Evolutionary conservation across 2,888 invertebrate species (phyloP), one percentile per base, ranked within the genome.

Genomic region (Lapara coniferarum): DNA sequence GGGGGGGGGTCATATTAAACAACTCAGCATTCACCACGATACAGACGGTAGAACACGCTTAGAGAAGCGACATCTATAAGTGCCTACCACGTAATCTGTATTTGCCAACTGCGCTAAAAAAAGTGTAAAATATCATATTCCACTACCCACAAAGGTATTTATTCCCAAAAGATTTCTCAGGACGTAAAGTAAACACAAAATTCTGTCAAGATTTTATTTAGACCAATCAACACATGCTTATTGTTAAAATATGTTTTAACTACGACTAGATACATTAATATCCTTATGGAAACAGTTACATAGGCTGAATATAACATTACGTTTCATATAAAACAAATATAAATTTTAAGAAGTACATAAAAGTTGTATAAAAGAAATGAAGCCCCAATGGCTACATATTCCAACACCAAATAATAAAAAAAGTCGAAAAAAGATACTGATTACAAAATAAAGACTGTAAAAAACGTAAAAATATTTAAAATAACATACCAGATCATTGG

Each of bases 181-280:
- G 1, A 13, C 14, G 19, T 30, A 37, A 58, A 37, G 25, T 19
- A 46, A 63, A 63, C 46, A 63, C 10, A 10, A 6, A 6, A 37
- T 30, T 49, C 19, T 63, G 63, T 63, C 46, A 63, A 46, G 63
- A 49, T 16, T 63, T 63, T 63, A 63, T 63, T 63, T 19, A 63
- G 46, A 63, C 63, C 63, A 63, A 63, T 49, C 46, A 19, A 63
- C 46, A 13, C 63, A 63, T 63, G 49, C 19, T 63, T 63, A 63
- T 6, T n/a, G 16, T 59, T 46, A 46, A 59, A 16, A 13, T 56
- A 56, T 57, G 57, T 49, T 46, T 14, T 25, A 46, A 49, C 49
- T 63, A 63, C 63, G 63, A 63, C 63, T 63, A 63, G 63, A 63
- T 30, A 56, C 63, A 49, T 46, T 63, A 46, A 63, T 49, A 19